Conservation (phyloP, 2,797 vertebrate genomes). For the Pogonophryne albipinna region DNA sequence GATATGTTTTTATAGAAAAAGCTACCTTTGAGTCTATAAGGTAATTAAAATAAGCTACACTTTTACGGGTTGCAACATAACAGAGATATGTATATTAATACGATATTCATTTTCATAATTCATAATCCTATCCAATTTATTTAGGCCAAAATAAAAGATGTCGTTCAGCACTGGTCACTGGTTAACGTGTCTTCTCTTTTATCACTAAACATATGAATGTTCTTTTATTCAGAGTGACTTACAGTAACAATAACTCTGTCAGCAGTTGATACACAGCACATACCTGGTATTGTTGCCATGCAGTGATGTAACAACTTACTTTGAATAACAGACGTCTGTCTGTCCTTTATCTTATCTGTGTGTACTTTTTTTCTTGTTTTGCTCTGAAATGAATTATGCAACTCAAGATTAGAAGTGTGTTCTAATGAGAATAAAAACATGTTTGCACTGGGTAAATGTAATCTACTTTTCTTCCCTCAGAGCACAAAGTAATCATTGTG, state of each 20-base stretch:
- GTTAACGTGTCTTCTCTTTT: not conserved
- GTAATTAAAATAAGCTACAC: too few species aligned
- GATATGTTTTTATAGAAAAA: too few species aligned
- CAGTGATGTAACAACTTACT: conserved; percentile 3
- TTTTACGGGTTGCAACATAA: too few species aligned
- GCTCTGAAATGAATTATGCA: conserved; percentile 19
- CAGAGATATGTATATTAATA: too few species aligned
- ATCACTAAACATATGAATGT: not conserved
- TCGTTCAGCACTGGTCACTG: not conserved
- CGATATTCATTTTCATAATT: too few species aligned
- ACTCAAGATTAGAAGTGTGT: not conserved
- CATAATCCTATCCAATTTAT: too few species aligned
- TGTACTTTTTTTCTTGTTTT: not conserved
- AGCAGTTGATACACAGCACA: not conserved
- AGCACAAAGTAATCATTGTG: conserved; percentile 91
- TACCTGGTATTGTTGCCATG: not conserved
- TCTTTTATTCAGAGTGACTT: not conserved
- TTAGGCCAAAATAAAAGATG: too few species aligned
- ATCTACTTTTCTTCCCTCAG: conserved; percentile 64
- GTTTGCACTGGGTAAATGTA: not conserved
- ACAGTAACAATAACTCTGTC: not conserved
- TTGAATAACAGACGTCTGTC: not conserved
- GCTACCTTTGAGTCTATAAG: too few species aligned
- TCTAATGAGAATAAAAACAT: not conserved
- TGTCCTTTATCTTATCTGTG: conserved; percentile 52